Percentiles rank a stretch among this genome's conserved stretches.
phyloP scores from a whole-genome alignment of 2,888 invertebrate species.

The Barypeithes pellucidus region DNA sequence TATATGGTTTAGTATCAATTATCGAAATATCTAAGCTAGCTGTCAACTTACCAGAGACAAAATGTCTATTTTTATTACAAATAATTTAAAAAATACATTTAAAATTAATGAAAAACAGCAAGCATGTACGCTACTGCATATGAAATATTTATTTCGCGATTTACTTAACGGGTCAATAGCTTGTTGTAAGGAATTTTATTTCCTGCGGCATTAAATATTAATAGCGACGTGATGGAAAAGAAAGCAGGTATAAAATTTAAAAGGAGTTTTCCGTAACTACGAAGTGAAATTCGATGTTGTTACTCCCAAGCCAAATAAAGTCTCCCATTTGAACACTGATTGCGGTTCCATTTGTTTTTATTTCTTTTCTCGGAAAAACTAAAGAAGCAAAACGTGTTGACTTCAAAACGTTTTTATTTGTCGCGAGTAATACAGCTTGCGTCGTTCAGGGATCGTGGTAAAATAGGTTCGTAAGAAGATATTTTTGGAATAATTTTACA shows the following conservation, averaged over 20 bases:
- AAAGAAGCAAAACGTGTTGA: slow-evolving; percentile 54
- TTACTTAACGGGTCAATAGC: slow-evolving; percentile 52
- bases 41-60: too few species aligned
- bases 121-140: slow-evolving; percentile 1
- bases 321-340: slow-evolving; percentile 54
- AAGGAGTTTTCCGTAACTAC: slow-evolving; percentile 51
- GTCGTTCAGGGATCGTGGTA: not conserved
- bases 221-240: slow-evolving; percentile 52
- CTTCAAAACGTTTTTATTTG: slow-evolving; percentile 47
- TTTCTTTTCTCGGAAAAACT: slow-evolving; percentile 49
- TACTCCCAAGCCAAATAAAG: slow-evolving; percentile 55
- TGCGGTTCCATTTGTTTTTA: slow-evolving; percentile 54
- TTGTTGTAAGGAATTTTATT: slow-evolving; percentile 48
- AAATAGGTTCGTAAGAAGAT: not conserved
- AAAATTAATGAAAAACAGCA: not conserved
- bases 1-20: too few species aligned
- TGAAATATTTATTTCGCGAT: slow-evolving; percentile 41
- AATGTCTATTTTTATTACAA: not conserved
- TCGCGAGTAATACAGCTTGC: slow-evolving; percentile 22
- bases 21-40: too few species aligned
- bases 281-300: slow-evolving; percentile 56
- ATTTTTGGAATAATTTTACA: not conserved
- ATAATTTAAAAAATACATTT: not conserved
- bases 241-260: slow-evolving; percentile 55
- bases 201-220: slow-evolving; percentile 53